phyloP scores from a whole-genome alignment of 1,140 invertebrate genomes.

The Solen grandis region DNA sequence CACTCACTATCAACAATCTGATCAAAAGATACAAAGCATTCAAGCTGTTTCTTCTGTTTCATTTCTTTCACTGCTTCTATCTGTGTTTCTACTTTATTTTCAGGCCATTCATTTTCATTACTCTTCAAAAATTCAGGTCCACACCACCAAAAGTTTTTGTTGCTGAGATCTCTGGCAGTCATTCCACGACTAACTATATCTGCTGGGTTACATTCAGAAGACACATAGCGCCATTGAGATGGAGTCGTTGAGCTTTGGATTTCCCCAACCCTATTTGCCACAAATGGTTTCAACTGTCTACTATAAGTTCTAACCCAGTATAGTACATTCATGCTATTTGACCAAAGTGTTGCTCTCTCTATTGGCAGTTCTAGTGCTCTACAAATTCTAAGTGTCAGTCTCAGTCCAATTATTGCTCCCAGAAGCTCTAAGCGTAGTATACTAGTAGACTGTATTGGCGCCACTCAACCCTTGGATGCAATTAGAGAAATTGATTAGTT shows the following conservation, averaged over 20 bases:
- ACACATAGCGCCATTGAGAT: slow-evolving; percentile 49
- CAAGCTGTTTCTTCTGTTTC: slow-evolving; percentile 6
- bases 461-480: slow-evolving; percentile 10
- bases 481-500: not conserved
- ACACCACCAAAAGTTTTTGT: slow-evolving; percentile 1
- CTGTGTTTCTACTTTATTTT: not conserved
- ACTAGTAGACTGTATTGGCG: not conserved
- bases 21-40: not conserved
- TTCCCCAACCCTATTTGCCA: slow-evolving; percentile 33
- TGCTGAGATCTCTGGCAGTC: not conserved
- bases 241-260: slow-evolving; percentile 21
- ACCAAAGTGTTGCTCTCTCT: not conserved
- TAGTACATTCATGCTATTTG: not conserved
- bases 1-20: not conserved
- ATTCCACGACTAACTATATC: slow-evolving; percentile 31
- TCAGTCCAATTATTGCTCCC: slow-evolving; percentile 11
- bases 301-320: not conserved
- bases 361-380: not conserved
- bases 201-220: slow-evolving; percentile 37
- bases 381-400: not conserved
- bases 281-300: slow-evolving; percentile 11
- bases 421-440: slow-evolving; percentile 9
- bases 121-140: slow-evolving; percentile 1
- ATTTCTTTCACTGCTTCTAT: not conserved
- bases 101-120: not conserved